A percentile compares a stretch with the other conserved stretches of the same genome.
Conservation (phyloP, 2,888 invertebrate genomes). For the Lithodes maja region DNA sequence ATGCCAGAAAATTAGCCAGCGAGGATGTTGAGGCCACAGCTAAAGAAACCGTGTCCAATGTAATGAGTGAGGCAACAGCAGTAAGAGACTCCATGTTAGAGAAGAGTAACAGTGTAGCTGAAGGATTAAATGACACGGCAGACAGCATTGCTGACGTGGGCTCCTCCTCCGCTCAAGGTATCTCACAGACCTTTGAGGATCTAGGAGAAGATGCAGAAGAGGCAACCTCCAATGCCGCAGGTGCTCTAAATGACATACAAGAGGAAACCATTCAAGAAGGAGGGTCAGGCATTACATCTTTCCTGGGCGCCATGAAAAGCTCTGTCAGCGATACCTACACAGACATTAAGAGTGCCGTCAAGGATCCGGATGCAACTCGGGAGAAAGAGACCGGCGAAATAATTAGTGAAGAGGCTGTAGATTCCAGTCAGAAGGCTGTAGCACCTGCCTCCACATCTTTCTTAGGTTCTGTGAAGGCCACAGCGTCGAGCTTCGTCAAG, state of each 20-base stretch:
- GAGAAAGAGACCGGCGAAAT: not conserved
- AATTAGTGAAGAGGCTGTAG: not conserved
- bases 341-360: not conserved
- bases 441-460: not conserved
- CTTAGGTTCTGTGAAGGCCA: conserved; percentile 18
- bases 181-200: not conserved
- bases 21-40: not conserved
- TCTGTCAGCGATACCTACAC: not conserved
- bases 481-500: not conserved
- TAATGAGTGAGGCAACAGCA: not conserved
- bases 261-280: not conserved
- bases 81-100: not conserved
- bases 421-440: not conserved
- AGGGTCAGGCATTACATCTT: not conserved
- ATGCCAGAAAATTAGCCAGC: not conserved
- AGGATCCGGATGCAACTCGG: not conserved
- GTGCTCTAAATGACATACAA: not conserved
- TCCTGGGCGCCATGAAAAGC: not conserved
- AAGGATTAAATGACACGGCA: too few species aligned
- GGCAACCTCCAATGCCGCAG: not conserved
- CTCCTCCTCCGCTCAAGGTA: too few species aligned
- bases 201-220: not conserved
- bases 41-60: not conserved
- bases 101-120: too few species aligned
- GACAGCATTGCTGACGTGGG: too few species aligned